Evolutionary conservation across 2,797 vertebrate genomes (phyloP), one percentile per base, ranked within the genome.

Genomic region (Tokudaia tokunoshimensis): DNA sequence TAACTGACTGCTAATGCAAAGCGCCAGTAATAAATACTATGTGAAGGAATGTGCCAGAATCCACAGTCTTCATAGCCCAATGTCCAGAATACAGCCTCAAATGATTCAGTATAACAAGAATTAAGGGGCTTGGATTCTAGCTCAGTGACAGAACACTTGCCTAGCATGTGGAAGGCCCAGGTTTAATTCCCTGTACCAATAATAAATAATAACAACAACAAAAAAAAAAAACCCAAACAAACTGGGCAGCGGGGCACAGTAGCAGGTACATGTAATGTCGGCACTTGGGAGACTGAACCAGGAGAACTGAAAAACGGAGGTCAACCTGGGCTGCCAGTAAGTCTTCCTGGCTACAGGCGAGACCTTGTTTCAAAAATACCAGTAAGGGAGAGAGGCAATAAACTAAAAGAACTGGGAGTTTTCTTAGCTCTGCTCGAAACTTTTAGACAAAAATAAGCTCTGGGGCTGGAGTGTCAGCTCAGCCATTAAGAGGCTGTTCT

Each of bases 1-100:
- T 65, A 96, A 84, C 0, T 85, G 84, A 26, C 72, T 83, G 31
- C 8, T 61, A 61, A 29, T 17, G 13, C 57, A 61, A 41, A 82
- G 6, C 3, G 59, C 17, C 29, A 50, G 41, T 61, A 59, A 59
- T 55, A 50, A 87, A 95, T 82, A 88, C 65, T 90, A 52, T 81
- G 89, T 44, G 47, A 82, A 80, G 61, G 44, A 85, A 88, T 88
- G 29, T n/a, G 76, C 90, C 41, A 94, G 70, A 94, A 95, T 75
- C 17, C 24, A 76, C 31, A 88, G 57, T 82, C 19, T 93, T 82
- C 37, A 63, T 3, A 89, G 14, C 12, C 84, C n/a, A 47, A 13
- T 74, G 14, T 50, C 67, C 47, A 86, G 29, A 19, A 52, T 72
- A 84, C 3, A 88, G 65, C 37, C 44, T 44, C 22, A 94, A 97